phyloP scores from a whole-genome alignment of 2,797 vertebrate species.

The Pangasius djambal region DNA sequence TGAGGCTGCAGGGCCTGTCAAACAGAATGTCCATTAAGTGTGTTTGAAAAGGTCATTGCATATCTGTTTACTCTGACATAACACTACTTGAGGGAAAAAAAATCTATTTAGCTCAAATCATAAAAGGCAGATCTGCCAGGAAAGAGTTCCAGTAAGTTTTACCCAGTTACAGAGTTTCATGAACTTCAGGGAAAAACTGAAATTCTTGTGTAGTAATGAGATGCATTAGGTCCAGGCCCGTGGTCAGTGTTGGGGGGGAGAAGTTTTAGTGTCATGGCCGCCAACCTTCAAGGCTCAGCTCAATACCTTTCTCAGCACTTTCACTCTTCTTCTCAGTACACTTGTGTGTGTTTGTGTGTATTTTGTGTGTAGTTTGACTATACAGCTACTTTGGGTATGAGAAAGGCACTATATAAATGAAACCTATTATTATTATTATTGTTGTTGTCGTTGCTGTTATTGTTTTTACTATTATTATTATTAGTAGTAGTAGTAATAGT shows the following conservation, averaged over 20 bases:
- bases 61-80: constrained; percentile 40
- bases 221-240: too few relatives aligned
- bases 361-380: neutral
- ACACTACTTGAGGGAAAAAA: constrained; percentile 28
- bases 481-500: neutral
- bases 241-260: too few relatives aligned
- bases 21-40: constrained; percentile 34
- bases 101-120: constrained; percentile 29
- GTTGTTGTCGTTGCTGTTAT: too few relatives aligned
- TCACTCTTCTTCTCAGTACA: neutral
- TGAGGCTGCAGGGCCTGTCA: constrained; percentile 44
- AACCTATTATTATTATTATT: neutral
- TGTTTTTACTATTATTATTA: neutral
- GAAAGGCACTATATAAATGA: neutral
- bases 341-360: neutral
- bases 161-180: neutral
- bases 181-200: neutral
- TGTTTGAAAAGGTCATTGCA: constrained; percentile 43
- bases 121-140: constrained; percentile 18
- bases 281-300: neutral
- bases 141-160: neutral
- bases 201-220: neutral
- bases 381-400: neutral
- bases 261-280: neutral
- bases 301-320: neutral